These are phyloP conservation scores for Callyntrura guangdongensis DNA, from an alignment of 2,888 invertebrate genomes.

Conservation along the genomic window DNA sequence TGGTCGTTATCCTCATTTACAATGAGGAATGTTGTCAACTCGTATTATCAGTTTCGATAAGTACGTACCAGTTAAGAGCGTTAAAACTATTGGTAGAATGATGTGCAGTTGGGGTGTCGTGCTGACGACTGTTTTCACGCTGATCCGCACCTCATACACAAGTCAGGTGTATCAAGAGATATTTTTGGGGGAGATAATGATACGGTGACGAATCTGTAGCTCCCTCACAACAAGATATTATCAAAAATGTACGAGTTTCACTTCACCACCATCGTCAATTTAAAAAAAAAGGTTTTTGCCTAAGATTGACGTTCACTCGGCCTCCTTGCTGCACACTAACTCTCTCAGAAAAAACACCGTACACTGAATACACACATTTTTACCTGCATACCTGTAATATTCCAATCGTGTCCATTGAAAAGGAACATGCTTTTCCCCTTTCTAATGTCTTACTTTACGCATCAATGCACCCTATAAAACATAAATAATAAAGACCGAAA, in stretches of 20 bases:
- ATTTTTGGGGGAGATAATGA: slow-evolving; percentile 68
- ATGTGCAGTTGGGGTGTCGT: slow-evolving; percentile 20
- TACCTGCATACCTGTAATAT: slow-evolving; percentile 18
- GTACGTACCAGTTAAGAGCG: slow-evolving; percentile 64
- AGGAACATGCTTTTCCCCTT: slow-evolving; percentile 66
- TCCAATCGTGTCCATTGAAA: slow-evolving; percentile 66
- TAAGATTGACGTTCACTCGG: slow-evolving; percentile 66
- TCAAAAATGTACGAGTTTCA: slow-evolving; percentile 67
- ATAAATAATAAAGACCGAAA: slow-evolving; percentile 6
- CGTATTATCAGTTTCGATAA: slow-evolving; percentile 67
- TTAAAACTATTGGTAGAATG: slow-evolving; percentile 74
- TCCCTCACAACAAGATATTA: slow-evolving; percentile 76
- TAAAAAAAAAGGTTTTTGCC: slow-evolving; percentile 56
- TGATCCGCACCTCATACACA: slow-evolving; percentile 70
- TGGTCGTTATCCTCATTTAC: slow-evolving; percentile 58
- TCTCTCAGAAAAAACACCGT: not conserved
- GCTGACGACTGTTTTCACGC: slow-evolving; percentile 78
- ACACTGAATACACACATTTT: not conserved
- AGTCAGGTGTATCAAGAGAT: slow-evolving; percentile 56
- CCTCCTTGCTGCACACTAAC: slow-evolving; percentile 41
- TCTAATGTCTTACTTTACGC: slow-evolving; percentile 69
- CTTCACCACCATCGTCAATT: slow-evolving; percentile 58
- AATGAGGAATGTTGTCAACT: slow-evolving; percentile 76
- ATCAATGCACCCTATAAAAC: slow-evolving; percentile 61
- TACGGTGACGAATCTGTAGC: slow-evolving; percentile 76